A percentile compares a stretch with the other conserved stretches of the same genome.
Evolutionary conservation across 2,113 vertebrate species (phyloP).

Genomic region (Chinchilla lanigera): DNA sequence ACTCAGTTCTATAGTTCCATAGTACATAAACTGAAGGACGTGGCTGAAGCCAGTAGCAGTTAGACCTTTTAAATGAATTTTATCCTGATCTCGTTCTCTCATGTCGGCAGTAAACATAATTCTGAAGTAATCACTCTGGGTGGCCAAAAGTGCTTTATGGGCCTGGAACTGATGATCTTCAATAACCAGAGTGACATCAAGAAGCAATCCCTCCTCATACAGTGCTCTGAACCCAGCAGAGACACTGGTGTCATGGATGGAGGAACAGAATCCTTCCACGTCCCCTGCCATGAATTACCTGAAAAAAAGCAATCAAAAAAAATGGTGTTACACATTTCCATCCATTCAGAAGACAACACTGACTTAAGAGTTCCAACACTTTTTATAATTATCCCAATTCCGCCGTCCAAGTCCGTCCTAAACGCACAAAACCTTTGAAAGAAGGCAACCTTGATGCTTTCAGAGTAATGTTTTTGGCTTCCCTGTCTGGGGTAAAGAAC

Average conservation of each 20-base stretch:
- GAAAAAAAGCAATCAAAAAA: conserved; percentile 84
- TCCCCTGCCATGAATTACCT: conserved; percentile 99
- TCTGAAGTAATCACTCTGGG: conserved; percentile 99
- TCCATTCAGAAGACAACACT: conserved; percentile 76
- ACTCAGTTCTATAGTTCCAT: conserved; percentile 98
- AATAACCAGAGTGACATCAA: conserved; percentile 98
- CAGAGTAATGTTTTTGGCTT: conserved; percentile 50
- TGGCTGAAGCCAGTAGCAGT: conserved; percentile 98
- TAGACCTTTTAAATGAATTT: conserved; percentile 99
- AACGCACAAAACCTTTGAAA: conserved; percentile 52
- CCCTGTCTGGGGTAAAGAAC: background rate
- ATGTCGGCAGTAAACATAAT: conserved; percentile 99
- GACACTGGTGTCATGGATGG: conserved; percentile 98
- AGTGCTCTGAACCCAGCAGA: conserved; percentile 98
- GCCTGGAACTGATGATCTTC: conserved; percentile 99
- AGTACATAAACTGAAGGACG: conserved; percentile 99
- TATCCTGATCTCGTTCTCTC: conserved; percentile 99
- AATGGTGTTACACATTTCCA: conserved; percentile 82
- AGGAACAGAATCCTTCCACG: conserved; percentile 99
- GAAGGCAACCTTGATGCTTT: conserved; percentile 47
- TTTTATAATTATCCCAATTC: conserved; percentile 63
- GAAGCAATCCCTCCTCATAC: conserved; percentile 98
- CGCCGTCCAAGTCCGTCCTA: conserved; percentile 52
- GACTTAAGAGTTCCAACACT: conserved; percentile 72
- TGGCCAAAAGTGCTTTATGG: conserved; percentile 98